Evolutionary conservation across 2,888 invertebrate species (phyloP).

Genomic region (Eledona agricola): DNA sequence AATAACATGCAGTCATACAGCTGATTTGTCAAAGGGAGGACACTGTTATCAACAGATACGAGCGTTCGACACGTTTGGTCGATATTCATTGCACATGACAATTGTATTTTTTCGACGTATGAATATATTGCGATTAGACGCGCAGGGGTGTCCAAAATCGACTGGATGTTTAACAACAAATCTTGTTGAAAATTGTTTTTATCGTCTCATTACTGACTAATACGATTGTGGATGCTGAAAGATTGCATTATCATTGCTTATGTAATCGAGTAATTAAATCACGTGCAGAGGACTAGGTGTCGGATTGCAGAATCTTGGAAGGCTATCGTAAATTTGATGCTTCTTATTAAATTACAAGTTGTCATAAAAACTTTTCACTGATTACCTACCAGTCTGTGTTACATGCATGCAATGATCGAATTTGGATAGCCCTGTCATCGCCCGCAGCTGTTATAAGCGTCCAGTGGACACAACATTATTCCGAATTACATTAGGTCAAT

Average conservation of each 20-base stretch:
- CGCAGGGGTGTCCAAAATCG: slow-evolving; percentile 32
- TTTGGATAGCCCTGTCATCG: slow-evolving; percentile 48
- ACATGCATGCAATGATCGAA: not conserved
- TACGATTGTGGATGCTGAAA: too few relatives aligned
- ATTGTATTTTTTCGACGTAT: slow-evolving; percentile 57
- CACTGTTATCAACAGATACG: slow-evolving; percentile 38
- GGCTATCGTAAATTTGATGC: too few relatives aligned
- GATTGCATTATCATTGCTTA: too few relatives aligned
- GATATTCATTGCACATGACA: slow-evolving; percentile 53
- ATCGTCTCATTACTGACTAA: too few relatives aligned
- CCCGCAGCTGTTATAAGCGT: slow-evolving; percentile 50
- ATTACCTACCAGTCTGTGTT: too few relatives aligned
- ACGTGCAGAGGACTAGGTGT: too few relatives aligned
- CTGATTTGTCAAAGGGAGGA: slow-evolving; percentile 33
- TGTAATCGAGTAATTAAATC: too few relatives aligned
- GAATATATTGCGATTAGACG: slow-evolving; percentile 52
- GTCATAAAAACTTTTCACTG: too few relatives aligned
- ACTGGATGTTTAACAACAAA: not conserved
- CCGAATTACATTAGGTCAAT: slow-evolving; percentile 58
- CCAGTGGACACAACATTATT: slow-evolving; percentile 58
- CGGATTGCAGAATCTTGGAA: too few relatives aligned
- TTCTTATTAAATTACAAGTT: too few relatives aligned
- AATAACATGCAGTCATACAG: slow-evolving; percentile 53
- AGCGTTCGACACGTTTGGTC: slow-evolving; percentile 46
- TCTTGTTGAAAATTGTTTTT: too few relatives aligned